Conservation (phyloP, 2,797 vertebrate species). For the Acestrorhynchus altus region DNA sequence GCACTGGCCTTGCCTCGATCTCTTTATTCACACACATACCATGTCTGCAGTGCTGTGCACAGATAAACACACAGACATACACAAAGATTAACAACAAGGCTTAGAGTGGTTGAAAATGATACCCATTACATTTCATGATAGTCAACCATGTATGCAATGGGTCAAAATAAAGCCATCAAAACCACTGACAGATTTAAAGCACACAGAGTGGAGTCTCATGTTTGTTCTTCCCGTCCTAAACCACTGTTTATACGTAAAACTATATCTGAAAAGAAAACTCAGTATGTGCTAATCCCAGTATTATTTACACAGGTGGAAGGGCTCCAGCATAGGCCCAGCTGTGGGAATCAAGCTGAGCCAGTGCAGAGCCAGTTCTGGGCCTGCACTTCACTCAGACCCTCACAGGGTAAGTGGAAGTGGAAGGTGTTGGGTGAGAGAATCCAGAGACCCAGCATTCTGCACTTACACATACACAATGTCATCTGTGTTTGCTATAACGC, state of each 20-base stretch:
- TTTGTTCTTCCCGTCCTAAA: slow-evolving; percentile 58
- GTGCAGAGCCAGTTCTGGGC: slow-evolving; percentile 4
- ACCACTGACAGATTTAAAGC: slow-evolving; percentile 46
- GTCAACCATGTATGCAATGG: slow-evolving; percentile 19
- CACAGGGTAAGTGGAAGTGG: not conserved
- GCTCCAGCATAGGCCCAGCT: slow-evolving; percentile 65
- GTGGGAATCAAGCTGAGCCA: slow-evolving; percentile 58
- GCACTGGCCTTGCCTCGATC: slow-evolving; percentile 84
- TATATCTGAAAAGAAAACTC: slow-evolving; percentile 65
- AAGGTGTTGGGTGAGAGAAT: slow-evolving; percentile 37
- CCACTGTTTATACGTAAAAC: slow-evolving; percentile 63
- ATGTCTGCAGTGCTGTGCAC: slow-evolving; percentile 88
- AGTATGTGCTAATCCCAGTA: slow-evolving; percentile 60
- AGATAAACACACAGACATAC: slow-evolving; percentile 35
- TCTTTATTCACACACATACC: slow-evolving; percentile 93
- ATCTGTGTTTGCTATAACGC: slow-evolving; percentile 1
- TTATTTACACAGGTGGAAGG: slow-evolving; percentile 66
- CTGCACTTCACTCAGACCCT: not conserved
- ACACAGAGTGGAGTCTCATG: slow-evolving; percentile 54
- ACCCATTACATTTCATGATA: not conserved
- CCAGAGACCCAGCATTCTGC: slow-evolving; percentile 35
- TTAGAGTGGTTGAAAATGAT: slow-evolving; percentile 19
- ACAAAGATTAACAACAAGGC: slow-evolving; percentile 27
- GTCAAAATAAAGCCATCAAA: slow-evolving; percentile 55
- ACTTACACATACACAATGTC: slow-evolving; percentile 9